Evolutionary conservation across 2,888 invertebrate genomes (phyloP).

Genomic region (Prenolepis imparis): DNA sequence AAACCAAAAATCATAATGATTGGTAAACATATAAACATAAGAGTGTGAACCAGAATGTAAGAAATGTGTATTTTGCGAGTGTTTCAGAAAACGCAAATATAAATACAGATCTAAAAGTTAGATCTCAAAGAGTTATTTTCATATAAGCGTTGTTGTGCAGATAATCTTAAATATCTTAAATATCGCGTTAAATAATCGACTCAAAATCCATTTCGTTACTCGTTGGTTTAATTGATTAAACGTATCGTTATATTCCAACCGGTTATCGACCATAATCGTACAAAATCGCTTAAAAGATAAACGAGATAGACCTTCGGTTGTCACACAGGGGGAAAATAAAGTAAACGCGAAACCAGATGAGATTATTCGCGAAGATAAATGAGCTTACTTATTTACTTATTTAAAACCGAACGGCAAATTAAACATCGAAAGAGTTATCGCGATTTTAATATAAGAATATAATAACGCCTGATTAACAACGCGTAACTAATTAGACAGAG

Average conservation of each 20-base stretch:
- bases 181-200: neutral
- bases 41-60: neutral
- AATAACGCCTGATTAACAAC: conserved; percentile 21
- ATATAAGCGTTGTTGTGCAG: neutral
- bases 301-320: neutral
- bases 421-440: conserved; percentile 36
- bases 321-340: neutral
- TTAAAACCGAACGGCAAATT: conserved; percentile 21
- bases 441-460: conserved; percentile 17
- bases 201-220: neutral
- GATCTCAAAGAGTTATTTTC: neutral
- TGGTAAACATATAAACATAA: neutral
- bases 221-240: conserved; percentile 1
- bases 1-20: neutral
- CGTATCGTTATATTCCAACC: neutral
- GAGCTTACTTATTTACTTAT: conserved; percentile 43
- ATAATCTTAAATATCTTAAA: neutral
- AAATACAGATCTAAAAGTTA: neutral
- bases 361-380: conserved; percentile 24
- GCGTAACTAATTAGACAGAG: neutral
- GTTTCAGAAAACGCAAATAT: neutral
- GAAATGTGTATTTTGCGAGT: neutral
- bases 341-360: conserved; percentile 34
- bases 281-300: neutral
- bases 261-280: neutral